Evolutionary conservation across 2,888 invertebrate species (phyloP).

Genomic region (Lithophane socia): DNA sequence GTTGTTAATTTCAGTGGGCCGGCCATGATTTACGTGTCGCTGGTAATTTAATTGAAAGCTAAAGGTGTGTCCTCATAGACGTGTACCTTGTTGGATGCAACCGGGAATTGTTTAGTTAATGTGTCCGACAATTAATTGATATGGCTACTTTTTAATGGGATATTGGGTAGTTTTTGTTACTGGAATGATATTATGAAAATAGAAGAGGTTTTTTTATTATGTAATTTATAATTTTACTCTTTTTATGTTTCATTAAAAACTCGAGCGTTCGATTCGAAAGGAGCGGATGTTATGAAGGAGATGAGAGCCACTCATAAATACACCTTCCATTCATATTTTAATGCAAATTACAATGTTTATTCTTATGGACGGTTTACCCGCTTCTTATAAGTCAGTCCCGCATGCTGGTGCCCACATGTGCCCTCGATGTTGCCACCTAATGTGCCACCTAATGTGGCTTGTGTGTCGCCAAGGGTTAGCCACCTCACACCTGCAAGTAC

Average conservation of each 20-base stretch:
- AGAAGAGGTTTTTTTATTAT: constrained; percentile 20
- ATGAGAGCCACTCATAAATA: background rate
- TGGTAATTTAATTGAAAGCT: constrained; percentile 63
- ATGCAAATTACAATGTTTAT: background rate
- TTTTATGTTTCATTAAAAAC: constrained; percentile 16
- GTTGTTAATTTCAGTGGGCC: constrained; percentile 58
- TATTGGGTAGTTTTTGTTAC: background rate
- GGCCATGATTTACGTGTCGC: constrained; percentile 62
- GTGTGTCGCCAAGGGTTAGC: constrained; percentile 23
- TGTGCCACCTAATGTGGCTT: constrained; percentile 7
- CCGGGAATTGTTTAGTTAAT: constrained; percentile 34
- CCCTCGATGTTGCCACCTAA: background rate
- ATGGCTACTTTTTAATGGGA: constrained; percentile 40
- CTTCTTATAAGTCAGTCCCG: constrained; percentile 29
- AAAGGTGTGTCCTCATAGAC: constrained; percentile 50
- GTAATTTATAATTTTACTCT: background rate
- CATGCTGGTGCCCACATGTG: constrained; percentile 35
- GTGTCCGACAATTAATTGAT: constrained; percentile 52
- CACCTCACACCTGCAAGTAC: constrained; percentile 31
- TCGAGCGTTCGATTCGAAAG: constrained; percentile 6
- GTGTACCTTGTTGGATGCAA: constrained; percentile 11
- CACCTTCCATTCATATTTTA: background rate
- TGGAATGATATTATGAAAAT: background rate
- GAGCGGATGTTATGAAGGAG: background rate
- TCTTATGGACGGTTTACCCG: background rate